These are phyloP conservation scores for Centropristis striata DNA, from an alignment of 2,113 vertebrate genomes.

Conservation along the genomic window DNA sequence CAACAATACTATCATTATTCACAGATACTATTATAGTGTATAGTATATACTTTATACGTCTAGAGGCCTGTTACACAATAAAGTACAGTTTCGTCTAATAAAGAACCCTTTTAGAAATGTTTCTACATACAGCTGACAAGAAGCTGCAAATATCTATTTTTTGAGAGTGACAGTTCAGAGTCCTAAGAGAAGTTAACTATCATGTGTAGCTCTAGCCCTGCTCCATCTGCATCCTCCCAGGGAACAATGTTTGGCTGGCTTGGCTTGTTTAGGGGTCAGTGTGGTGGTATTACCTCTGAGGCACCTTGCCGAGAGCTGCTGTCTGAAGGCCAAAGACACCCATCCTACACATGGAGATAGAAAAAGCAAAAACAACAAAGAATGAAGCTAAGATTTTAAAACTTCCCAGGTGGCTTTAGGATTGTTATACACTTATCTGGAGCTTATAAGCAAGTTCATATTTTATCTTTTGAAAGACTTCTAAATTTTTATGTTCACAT, in stretches of 20 bases:
- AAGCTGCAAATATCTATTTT: neutral
- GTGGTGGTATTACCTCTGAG: conserved; percentile 78
- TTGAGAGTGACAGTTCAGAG: neutral
- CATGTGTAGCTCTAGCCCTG: neutral
- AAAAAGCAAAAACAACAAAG: conserved; percentile 13
- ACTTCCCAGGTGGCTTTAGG: neutral
- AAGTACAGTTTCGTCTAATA: neutral
- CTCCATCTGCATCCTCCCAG: neutral
- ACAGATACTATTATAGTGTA: no score
- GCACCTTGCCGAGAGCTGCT: conserved; percentile 78
- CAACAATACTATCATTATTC: no score
- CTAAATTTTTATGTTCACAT: neutral
- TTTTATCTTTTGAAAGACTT: conserved; percentile 6
- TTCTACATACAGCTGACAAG: neutral
- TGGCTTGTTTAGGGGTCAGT: neutral
- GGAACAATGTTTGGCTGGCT: neutral
- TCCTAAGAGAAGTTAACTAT: neutral
- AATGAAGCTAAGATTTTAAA: neutral
- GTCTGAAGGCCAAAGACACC: conserved; percentile 82
- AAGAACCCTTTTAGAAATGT: neutral
- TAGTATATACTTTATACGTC: no score
- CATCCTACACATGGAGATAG: conserved; percentile 67
- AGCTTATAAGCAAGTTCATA: neutral
- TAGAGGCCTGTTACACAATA: neutral
- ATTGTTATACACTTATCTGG: neutral